Conservation (phyloP, 2,113 vertebrate species). For the Oryzias melastigma region DNA sequence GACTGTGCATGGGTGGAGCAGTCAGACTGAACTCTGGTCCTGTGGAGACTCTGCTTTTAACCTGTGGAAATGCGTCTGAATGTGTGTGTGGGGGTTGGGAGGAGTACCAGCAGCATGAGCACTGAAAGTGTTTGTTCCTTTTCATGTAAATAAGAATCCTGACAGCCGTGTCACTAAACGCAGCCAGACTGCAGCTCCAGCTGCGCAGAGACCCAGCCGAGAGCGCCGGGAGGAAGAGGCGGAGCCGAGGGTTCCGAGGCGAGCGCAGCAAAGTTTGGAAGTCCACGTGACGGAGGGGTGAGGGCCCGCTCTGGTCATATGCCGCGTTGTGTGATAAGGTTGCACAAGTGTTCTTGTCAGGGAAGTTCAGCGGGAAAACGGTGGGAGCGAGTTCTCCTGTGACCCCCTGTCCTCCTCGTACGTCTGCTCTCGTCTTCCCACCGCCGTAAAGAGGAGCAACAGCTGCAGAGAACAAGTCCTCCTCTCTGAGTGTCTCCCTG, state of each 20-base stretch:
- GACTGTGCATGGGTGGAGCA: conserved; percentile 22
- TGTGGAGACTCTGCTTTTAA: conserved; percentile 47
- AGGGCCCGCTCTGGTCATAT: conserved; percentile 45
- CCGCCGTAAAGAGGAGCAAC: conserved; percentile 31
- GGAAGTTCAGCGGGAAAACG: conserved; percentile 43
- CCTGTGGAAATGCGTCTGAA: conserved; percentile 35
- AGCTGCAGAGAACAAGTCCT: conserved; percentile 56
- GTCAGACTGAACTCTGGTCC: conserved; percentile 41
- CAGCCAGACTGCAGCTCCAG: conserved; percentile 23
- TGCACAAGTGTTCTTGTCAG: conserved; percentile 54
- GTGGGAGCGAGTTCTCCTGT: conserved; percentile 10
- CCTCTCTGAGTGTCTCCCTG: conserved; percentile 9
- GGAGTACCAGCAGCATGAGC: conserved; percentile 36
- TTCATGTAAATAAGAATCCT: conserved; percentile 41
- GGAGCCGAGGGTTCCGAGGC: conserved; percentile 3
- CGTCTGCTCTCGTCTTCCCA: conserved; percentile 5
- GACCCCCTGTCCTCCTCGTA: conserved; percentile 3
- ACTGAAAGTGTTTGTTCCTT: conserved; percentile 50
- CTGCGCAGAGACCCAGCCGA: background rate
- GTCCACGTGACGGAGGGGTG: conserved; percentile 39
- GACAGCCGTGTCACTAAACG: conserved; percentile 60
- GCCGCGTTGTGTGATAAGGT: conserved; percentile 55
- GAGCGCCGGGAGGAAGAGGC: background rate
- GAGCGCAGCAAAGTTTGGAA: conserved; percentile 25
- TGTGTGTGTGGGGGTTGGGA: conserved; percentile 5